A percentile compares a stretch with the other conserved stretches of the same genome.
Conservation (phyloP, 2,113 vertebrate species). For the Motacilla alba region DNA sequence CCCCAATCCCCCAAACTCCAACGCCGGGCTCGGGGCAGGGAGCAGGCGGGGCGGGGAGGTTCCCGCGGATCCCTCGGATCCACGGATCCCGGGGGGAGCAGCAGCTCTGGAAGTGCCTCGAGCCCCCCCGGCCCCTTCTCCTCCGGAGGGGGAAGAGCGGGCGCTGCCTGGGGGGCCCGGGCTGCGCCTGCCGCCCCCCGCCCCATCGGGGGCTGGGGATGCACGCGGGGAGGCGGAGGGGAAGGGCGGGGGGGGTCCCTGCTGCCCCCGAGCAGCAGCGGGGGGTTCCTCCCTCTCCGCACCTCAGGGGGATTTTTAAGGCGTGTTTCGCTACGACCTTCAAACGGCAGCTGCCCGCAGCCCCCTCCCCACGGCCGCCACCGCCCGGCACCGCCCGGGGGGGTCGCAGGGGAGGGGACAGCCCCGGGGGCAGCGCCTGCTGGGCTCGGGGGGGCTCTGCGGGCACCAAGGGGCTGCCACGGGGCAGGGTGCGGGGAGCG, state of each 20-base stretch:
- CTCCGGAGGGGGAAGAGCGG: neutral
- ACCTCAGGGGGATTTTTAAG: neutral
- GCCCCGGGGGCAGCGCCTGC: neutral
- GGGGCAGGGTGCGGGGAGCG: neutral
- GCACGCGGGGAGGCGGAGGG: neutral
- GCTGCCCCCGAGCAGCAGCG: neutral
- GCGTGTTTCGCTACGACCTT: slow-evolving; percentile 21
- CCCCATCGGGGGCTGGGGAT: neutral
- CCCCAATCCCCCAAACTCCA: neutral
- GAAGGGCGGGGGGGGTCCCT: neutral
- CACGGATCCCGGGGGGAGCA: neutral
- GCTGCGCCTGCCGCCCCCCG: neutral
- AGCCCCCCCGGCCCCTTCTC: neutral
- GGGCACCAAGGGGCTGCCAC: neutral
- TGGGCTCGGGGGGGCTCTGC: neutral
- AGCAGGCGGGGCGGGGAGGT: rapidly evolving
- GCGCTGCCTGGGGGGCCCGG: neutral
- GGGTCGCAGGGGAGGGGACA: neutral
- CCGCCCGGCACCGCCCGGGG: neutral
- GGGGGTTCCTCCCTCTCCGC: neutral
- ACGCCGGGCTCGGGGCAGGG: rapidly evolving
- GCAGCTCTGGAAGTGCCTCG: neutral
- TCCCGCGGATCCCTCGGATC: rapidly evolving
- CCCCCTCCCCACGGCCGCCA: neutral
- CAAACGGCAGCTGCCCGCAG: neutral